phyloP scores from a whole-genome alignment of 2,888 invertebrate species.

The Diaphora mendica region DNA sequence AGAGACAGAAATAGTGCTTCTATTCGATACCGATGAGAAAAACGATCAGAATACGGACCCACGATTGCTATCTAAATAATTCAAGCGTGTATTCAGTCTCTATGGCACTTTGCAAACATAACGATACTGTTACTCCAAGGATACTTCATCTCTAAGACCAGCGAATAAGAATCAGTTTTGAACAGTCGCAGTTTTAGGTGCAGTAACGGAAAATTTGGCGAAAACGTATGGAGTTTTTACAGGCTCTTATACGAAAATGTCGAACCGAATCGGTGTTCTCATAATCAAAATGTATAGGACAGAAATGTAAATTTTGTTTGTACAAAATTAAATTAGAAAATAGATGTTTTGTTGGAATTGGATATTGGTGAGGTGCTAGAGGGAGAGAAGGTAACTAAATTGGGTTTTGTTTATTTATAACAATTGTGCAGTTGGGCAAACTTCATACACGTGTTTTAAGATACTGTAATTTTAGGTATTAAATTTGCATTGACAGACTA shows the following conservation, averaged over 20 bases:
- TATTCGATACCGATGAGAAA: constrained; percentile 80
- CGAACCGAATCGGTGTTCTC: constrained; percentile 76
- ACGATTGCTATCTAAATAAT: constrained; percentile 85
- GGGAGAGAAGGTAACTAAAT: neutral
- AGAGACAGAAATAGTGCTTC: constrained; percentile 57
- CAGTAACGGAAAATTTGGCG: constrained; percentile 38
- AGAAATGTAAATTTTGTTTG: constrained; percentile 48
- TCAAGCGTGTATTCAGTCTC: constrained; percentile 78
- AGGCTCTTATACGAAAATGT: constrained; percentile 81
- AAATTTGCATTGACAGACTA: neutral
- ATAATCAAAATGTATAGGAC: constrained; percentile 53
- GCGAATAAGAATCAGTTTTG: constrained; percentile 48
- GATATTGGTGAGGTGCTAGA: constrained; percentile 1
- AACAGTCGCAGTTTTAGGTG: constrained; percentile 9
- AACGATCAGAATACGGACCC: constrained; percentile 82
- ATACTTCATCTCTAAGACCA: constrained; percentile 32
- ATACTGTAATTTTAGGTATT: neutral
- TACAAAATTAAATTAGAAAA: constrained; percentile 24
- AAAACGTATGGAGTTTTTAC: constrained; percentile 80
- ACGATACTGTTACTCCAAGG: constrained; percentile 22
- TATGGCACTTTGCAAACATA: constrained; percentile 64
- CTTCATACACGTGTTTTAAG: neutral
- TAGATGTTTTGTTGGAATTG: constrained; percentile 16
- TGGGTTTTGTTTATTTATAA: neutral
- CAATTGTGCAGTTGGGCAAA: neutral